Base-by-base conservation (phyloP, 2,888 invertebrate genomes). In the Ophion slaviceki region DNA sequence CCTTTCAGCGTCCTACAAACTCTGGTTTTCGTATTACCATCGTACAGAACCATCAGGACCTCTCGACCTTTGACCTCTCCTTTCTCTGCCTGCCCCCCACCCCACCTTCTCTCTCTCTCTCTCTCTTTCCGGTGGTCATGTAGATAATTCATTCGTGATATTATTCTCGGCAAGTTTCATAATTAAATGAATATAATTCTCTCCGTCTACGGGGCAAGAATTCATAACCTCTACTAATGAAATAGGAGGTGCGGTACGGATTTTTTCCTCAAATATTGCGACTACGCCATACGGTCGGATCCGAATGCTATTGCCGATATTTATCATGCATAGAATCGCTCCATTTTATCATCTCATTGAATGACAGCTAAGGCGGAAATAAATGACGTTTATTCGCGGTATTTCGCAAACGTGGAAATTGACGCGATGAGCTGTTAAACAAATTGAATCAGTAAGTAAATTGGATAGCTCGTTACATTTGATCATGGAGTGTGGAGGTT, bases 131-230 rank as follows among this genome's bases (percentile, higher is more conserved):
- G 6, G 20, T 68, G 77, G 79, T 61, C 72, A 36, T 59, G 28
- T 14, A 40, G 68, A 86, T 77, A 89, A 79, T 88, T 84, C 84
- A 85, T 80, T 83, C 59, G 64, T 47, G 40, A 81, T 76, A 82
- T 84, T 86, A 85, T 88, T 86, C 85, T 79, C 68, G 71, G 76
- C 70, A 89, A 90, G 89, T 88, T 90, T 88, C 81, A 82, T 83
- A 89, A 90, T 90, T 88, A 88, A 88, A 90, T 86, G 84, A 62
- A 80, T 80, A 57, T 40, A 66, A 32, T 57, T 32, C 14, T 71
- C 24, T 66, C 20, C 47, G 66, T 66, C 40, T 14, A n/a, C 57
- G 24, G 8, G 20, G n/a, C 28, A 17, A 47, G 40, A 59, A 66
- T 4, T 59, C 24, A 36, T 72, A 66, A 80, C 11, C 80, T 78